Percentiles rank a stretch among this genome's conserved stretches.
Conservation (phyloP, 2,113 vertebrate species). For the Mirza zaza region DNA sequence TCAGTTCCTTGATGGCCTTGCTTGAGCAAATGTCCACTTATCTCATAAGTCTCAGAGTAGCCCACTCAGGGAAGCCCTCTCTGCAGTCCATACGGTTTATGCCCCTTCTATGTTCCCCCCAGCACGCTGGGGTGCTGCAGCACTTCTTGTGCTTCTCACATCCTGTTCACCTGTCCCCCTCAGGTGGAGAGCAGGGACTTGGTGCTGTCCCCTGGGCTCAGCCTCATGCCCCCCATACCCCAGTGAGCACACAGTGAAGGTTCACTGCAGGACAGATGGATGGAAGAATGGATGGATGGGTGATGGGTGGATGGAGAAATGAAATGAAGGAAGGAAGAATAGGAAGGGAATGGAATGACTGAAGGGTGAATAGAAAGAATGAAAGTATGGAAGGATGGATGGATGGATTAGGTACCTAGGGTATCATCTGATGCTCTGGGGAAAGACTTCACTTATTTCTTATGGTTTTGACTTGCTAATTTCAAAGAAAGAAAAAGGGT, state of each 20-base stretch:
- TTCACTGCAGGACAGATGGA: not conserved
- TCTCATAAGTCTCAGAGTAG: not conserved
- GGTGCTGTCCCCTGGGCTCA: not conserved
- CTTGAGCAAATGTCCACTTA: not conserved
- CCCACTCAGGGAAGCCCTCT: not conserved
- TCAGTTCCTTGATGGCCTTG: not conserved
- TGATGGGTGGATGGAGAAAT: not conserved
- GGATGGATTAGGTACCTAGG: not conserved
- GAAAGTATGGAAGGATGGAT: not conserved
- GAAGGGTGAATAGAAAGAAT: not conserved
- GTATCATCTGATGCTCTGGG: not conserved
- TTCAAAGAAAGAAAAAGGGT: not conserved
- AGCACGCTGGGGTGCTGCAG: not conserved
- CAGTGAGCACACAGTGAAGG: not conserved
- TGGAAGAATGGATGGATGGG: not conserved
- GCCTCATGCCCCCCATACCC: not conserved
- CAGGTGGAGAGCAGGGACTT: not conserved
- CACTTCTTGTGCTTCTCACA: not conserved
- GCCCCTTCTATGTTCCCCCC: not conserved
- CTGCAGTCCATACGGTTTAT: no score
- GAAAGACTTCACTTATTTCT: not conserved
- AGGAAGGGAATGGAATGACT: not conserved
- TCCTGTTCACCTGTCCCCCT: no score
- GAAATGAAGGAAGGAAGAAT: not conserved
- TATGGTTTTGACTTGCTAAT: conserved; percentile 16